Evolutionary conservation across 2,113 vertebrate species (phyloP).

Genomic region (Narcine bancroftii): DNA sequence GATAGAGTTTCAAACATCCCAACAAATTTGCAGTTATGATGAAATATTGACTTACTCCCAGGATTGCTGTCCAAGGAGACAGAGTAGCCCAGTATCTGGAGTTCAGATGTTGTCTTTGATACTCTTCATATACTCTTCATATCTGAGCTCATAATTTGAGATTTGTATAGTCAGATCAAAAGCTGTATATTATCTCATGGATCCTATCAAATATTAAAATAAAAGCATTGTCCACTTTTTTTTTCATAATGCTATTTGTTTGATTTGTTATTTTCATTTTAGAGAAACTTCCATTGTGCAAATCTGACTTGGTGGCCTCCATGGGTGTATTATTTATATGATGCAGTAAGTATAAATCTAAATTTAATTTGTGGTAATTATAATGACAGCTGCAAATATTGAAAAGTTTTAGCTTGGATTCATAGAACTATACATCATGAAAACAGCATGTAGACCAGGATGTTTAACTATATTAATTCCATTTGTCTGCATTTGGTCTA

Average conservation of each 20-base stretch:
- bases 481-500: too few species aligned
- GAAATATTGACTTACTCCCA: background rate
- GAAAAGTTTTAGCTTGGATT: background rate
- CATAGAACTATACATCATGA: too few species aligned
- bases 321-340: constrained; percentile 92
- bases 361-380: background rate
- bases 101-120: background rate
- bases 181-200: background rate
- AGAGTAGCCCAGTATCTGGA: background rate
- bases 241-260: background rate
- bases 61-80: background rate
- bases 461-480: too few species aligned
- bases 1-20: background rate
- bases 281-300: constrained; percentile 89
- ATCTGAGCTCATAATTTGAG: background rate
- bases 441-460: too few species aligned
- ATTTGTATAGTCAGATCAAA: background rate
- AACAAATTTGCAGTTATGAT: background rate
- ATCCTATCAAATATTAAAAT: background rate
- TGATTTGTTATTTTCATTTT: constrained; percentile 42
- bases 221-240: background rate
- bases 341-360: constrained; percentile 73
- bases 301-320: constrained; percentile 89
- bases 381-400: background rate
- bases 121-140: background rate